Base-by-base conservation (phyloP, 2,113 vertebrate species). In the Sebastes schlegelii region DNA sequence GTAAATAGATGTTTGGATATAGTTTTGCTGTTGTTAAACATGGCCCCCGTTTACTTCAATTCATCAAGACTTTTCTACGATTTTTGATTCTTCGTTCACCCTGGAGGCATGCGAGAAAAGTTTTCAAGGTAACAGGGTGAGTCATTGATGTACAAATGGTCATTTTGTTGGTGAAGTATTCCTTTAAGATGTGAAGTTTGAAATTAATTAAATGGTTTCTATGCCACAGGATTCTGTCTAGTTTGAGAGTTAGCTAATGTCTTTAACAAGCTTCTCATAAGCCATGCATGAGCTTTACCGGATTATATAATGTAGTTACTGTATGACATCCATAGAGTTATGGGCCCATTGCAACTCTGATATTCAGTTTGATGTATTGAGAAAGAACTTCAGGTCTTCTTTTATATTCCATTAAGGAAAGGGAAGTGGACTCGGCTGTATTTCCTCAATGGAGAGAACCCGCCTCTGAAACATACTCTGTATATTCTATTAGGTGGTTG, bases 401-500 rank as follows among this genome's bases (percentile, higher is more conserved):
- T 12, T 40, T 40, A n/a, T 13, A 9, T 4, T 43, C n/a, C 54
- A 13, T 74, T 46, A 60, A 62, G 12, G 14, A 21, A 52, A 55
- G 17, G 65, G n/a, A 26, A 26, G 9, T 10, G 52, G 19, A 51
- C 45, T 23, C 0, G 7, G n/a, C 57, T 75, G 17, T 5, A 16
- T 72, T 72, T 60, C 26, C 16, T 61, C 5, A 23, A 12, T 63
- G 49, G 63, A n/a, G 21, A 46, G 21, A 57, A 9, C 12, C 16
- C 46, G 65, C 5, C 52, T 55, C 43, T 75, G 5, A 52, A 72
- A 79, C 8, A 42, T 43, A 34, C 13, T 45, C 66, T 58, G 42
- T 83, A 62, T 77, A 86, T 77, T 76, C 51, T 60, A 1, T 61
- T 57, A 45, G 71, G 65, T 57, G 54, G 21, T 23, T 55, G 55